Conservation (phyloP, 1,140 invertebrate genomes). For the Pseudomyrmex cubaensis region DNA sequence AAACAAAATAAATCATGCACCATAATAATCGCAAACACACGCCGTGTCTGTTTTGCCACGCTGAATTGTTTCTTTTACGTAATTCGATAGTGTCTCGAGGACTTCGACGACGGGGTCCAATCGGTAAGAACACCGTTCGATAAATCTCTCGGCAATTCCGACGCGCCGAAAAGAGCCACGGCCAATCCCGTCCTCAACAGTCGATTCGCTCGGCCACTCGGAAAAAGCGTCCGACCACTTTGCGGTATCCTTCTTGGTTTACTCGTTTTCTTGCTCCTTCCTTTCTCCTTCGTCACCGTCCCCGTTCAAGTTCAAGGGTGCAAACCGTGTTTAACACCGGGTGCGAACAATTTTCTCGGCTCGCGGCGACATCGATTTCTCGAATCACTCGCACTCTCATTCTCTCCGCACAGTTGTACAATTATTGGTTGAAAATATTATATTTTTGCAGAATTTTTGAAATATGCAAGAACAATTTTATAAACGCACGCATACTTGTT, state of each 20-base stretch:
- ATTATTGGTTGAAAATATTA: not conserved
- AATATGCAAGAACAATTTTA: no score
- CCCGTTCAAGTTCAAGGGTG: conserved; percentile 18
- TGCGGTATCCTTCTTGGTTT: conserved; percentile 55
- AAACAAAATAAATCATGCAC: conserved; percentile 48
- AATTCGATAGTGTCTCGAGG: conserved; percentile 50
- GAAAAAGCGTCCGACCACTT: conserved; percentile 64
- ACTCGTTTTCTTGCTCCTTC: conserved; percentile 32
- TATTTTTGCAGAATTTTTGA: not conserved
- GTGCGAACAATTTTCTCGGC: not conserved
- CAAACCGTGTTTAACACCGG: conserved; percentile 10
- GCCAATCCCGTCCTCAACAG: conserved; percentile 55
- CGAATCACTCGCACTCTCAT: not conserved
- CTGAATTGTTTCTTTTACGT: conserved; percentile 23
- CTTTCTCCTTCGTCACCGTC: no score
- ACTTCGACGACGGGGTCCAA: conserved; percentile 32
- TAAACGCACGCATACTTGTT: no score
- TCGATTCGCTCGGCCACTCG: conserved; percentile 57
- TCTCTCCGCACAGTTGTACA: no score
- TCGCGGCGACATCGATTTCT: conserved; percentile 7
- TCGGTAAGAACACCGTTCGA: conserved; percentile 46
- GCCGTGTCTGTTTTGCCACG: not conserved
- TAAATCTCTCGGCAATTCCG: conserved; percentile 58
- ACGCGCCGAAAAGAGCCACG: conserved; percentile 46
- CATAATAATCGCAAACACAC: conserved; percentile 34